Conservation (phyloP, 2,888 invertebrate species). For the Ommatoiulus sabulosus region DNA sequence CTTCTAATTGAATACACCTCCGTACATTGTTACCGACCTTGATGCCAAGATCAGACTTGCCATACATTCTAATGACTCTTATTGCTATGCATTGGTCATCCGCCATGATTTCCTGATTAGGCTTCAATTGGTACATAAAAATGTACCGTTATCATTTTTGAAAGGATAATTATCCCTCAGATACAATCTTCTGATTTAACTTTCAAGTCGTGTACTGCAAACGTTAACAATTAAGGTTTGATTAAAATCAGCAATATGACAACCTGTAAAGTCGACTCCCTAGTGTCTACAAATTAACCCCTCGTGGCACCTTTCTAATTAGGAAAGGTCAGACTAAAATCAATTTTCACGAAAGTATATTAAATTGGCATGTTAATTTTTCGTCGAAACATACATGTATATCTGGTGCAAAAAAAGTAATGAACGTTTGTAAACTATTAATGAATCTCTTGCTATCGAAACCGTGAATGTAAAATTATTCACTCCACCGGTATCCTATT, state of each 20-base stretch:
- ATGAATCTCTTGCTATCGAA: not conserved
- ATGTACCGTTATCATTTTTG: conserved; percentile 14
- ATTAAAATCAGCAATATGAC: not conserved
- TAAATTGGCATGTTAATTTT: not conserved
- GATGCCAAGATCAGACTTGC: conserved; percentile 18
- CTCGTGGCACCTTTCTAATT: not conserved
- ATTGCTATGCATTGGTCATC: conserved; percentile 47
- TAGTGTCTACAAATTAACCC: not conserved
- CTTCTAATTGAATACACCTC: not conserved
- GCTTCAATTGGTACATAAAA: not conserved
- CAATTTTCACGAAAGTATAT: not conserved
- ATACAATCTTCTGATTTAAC: conserved; percentile 35
- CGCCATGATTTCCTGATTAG: conserved; percentile 31
- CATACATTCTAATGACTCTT: conserved; percentile 29
- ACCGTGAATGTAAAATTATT: not conserved
- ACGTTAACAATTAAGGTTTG: not conserved
- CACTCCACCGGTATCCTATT: not conserved
- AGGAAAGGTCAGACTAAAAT: not conserved
- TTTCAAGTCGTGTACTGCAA: conserved; percentile 16
- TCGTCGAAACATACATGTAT: not conserved
- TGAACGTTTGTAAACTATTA: not conserved
- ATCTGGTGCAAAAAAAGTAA: not conserved
- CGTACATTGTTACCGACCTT: not conserved
- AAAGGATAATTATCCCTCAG: not conserved
- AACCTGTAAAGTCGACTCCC: not conserved